These are phyloP conservation scores for Brachyalestes nurse DNA, from an alignment of 2,797 vertebrate genomes.

Conservation along the genomic window DNA sequence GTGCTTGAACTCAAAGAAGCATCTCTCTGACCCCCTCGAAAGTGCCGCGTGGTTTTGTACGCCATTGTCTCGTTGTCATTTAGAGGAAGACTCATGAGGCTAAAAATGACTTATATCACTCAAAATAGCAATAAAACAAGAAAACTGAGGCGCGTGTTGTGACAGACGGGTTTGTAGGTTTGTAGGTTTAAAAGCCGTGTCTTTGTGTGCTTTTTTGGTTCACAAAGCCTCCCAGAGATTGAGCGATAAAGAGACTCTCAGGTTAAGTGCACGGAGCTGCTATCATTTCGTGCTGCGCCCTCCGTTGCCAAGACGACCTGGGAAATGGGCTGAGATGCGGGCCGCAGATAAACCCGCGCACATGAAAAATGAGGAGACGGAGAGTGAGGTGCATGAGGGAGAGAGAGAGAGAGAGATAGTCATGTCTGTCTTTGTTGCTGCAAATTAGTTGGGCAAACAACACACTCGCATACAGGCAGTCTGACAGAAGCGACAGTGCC, in stretches of 20 bases:
- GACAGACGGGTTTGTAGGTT: not conserved
- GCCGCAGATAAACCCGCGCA: conserved; percentile 70
- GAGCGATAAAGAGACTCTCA: conserved; percentile 69
- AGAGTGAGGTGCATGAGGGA: conserved; percentile 48
- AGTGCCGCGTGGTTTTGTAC: too few relatives aligned
- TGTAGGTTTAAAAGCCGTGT: conserved; percentile 21
- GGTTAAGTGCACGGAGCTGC: conserved; percentile 66
- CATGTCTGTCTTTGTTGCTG: conserved; percentile 27
- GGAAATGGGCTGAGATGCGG: conserved; percentile 79
- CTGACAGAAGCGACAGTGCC: not conserved
- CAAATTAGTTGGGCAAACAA: conserved; percentile 33
- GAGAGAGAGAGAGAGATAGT: conserved; percentile 15
- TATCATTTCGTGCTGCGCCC: conserved; percentile 66
- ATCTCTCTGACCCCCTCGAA: not conserved
- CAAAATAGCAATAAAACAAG: not conserved
- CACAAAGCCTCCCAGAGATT: conserved; percentile 69
- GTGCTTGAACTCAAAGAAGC: not conserved
- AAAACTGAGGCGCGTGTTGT: not conserved
- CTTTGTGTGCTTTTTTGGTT: conserved; percentile 54
- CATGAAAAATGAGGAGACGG: conserved; percentile 52
- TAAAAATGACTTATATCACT: not conserved
- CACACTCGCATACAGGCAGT: conserved; percentile 4
- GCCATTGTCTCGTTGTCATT: not conserved
- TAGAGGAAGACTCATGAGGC: not conserved
- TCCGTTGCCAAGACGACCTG: conserved; percentile 78